Evolutionary conservation across 2,888 invertebrate species (phyloP).

Genomic region (Ligdia adustata): DNA sequence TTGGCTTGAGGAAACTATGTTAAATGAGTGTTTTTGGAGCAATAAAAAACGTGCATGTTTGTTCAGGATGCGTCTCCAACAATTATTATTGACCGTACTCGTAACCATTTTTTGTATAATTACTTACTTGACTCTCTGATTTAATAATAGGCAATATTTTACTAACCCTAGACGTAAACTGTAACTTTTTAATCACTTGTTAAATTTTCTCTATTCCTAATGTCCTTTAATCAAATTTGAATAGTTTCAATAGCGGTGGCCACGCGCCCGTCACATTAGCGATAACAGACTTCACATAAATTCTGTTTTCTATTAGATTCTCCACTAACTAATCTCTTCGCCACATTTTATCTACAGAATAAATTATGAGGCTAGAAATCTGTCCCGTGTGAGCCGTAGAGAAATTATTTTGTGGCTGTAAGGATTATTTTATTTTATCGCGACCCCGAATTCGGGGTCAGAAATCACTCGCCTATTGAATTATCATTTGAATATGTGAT

Average conservation of each 20-base stretch:
- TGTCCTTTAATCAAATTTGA: constrained; percentile 61
- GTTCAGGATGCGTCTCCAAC: no score
- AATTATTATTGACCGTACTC: no score
- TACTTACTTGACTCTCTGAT: no score
- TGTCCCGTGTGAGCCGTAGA: constrained; percentile 59
- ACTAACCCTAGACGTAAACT: constrained; percentile 4
- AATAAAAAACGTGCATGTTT: no score
- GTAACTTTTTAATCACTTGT: constrained; percentile 32
- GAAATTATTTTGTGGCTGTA: constrained; percentile 74
- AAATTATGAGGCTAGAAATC: constrained; percentile 70
- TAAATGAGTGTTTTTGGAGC: no score
- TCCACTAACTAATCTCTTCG: constrained; percentile 61
- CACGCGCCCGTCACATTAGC: constrained; percentile 67
- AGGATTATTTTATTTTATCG: constrained; percentile 67
- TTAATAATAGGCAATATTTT: constrained; percentile 14
- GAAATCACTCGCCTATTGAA: constrained; percentile 77
- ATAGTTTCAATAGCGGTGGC: constrained; percentile 53
- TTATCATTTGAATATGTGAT: constrained; percentile 77
- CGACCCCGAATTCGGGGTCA: constrained; percentile 58
- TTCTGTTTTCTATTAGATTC: constrained; percentile 70
- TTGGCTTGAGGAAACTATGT: not conserved
- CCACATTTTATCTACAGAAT: constrained; percentile 64
- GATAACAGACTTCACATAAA: constrained; percentile 71
- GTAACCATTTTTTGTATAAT: no score
- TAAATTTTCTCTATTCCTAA: constrained; percentile 27